A percentile compares a stretch with the other conserved stretches of the same genome.
Conservation (phyloP, 2,113 vertebrate genomes). For the Lynx canadensis region DNA sequence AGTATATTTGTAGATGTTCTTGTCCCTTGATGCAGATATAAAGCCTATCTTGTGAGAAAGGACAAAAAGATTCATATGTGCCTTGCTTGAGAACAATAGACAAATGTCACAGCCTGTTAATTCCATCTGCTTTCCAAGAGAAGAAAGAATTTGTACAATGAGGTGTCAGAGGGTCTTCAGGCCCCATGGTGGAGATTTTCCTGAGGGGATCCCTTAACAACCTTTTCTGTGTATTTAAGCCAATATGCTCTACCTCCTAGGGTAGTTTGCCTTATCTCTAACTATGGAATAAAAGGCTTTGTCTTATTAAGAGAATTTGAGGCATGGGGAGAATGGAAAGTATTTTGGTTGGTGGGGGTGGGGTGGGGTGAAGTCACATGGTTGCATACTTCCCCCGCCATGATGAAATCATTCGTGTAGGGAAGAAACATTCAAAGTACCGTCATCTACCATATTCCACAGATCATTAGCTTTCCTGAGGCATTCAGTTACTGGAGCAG, state of each 20-base stretch:
- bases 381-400: neutral
- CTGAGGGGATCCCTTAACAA: neutral
- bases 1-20: conserved; percentile 34
- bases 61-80: conserved; percentile 52
- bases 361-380: neutral
- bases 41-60: conserved; percentile 46
- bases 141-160: conserved; percentile 45
- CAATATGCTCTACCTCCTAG: neutral
- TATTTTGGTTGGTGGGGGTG: neutral
- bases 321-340: conserved; percentile 35
- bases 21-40: conserved; percentile 16
- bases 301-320: conserved; percentile 59
- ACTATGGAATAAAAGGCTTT: conserved; percentile 22
- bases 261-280: neutral
- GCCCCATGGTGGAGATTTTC: neutral
- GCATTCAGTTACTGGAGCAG: neutral
- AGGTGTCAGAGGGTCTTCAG: conserved; percentile 21
- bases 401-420: neutral
- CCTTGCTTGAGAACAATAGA: conserved; percentile 56
- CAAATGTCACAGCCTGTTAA: conserved; percentile 28
- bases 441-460: neutral
- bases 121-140: conserved; percentile 26
- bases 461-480: neutral
- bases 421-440: neutral
- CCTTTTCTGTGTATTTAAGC: neutral